Evolutionary conservation across 2,888 invertebrate species (phyloP).

Genomic region (Maniola hyperantus): DNA sequence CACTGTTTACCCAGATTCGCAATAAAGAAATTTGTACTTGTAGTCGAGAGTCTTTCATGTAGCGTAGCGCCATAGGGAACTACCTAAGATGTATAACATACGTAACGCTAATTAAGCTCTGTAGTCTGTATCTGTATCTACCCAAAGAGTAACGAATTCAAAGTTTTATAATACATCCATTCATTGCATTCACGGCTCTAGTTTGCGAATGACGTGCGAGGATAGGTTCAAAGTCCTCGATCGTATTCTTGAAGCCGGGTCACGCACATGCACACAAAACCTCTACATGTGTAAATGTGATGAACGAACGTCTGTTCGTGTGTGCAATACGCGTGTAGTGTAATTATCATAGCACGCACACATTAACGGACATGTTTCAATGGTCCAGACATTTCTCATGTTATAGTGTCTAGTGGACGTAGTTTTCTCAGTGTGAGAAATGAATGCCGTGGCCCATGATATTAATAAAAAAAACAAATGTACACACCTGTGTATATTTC

Average conservation of each 20-base stretch:
- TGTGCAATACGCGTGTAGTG: not conserved
- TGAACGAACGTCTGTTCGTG: not conserved
- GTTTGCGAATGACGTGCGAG: conserved; percentile 34
- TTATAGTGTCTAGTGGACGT: not conserved
- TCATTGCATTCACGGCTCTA: conserved; percentile 38
- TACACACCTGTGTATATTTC: too few relatives aligned
- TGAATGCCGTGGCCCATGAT: not conserved
- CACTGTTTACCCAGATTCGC: too few relatives aligned
- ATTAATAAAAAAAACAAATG: not conserved
- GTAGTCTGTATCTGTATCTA: not conserved
- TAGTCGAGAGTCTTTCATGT: not conserved
- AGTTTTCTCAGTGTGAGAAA: not conserved
- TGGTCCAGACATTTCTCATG: conserved; percentile 12
- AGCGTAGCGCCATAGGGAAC: not conserved
- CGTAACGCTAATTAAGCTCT: conserved; percentile 15
- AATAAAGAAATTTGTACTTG: too few relatives aligned
- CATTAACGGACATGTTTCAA: not conserved
- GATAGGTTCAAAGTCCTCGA: conserved; percentile 52
- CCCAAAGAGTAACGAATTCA: conserved; percentile 7
- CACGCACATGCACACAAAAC: conserved; percentile 36
- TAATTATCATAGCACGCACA: conserved; percentile 9
- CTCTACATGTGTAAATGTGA: not conserved
- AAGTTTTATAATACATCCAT: conserved; percentile 28
- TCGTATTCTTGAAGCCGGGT: conserved; percentile 45
- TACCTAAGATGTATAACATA: not conserved